Evolutionary conservation across 2,797 vertebrate species (phyloP), one percentile per base, ranked within the genome.

Genomic region (Hozukius guyotensis): DNA sequence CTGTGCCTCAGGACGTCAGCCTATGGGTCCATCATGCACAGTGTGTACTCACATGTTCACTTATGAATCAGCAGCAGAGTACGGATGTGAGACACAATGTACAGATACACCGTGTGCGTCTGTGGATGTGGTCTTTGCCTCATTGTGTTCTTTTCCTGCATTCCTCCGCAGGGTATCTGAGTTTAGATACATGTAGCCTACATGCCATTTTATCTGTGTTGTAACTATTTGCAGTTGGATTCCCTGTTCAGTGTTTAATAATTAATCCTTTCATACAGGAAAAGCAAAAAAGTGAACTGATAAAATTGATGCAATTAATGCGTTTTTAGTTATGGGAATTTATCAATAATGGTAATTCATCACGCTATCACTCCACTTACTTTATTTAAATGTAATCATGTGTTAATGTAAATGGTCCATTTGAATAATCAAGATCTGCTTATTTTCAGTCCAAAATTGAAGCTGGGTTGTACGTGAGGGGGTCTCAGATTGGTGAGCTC

Each of bases 401-500:
- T 66, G n/a, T 49, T 8, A 36, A 49, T 69, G 3, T 64, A 14
- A 81, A 74, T 75, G 6, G 14, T 31, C 8, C 53, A 42, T 67
- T 62, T 31, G 18, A 72, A 72, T 82, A 22, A 60, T 75, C 73
- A 10, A 46, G 61, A 85, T 65, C 24, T 24, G 53, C 52, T 49
- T 69, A 46, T 75, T 85, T 84, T 79, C 60, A 64, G 71, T 36
- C 7, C 64, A 71, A 79, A 87, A 77, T 31, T 73, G 32, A 87
- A 89, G 87, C 86, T 78, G 64, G 71, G 46, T 78, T 68, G 75
- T 89, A 87, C 32, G 77, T 92, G 75, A 88, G 80, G 77, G 77
- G 89, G 84, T 91, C 84, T 90, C 84, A 92, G 87, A 93, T 93
- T 92, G 91, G 89, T 92, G 86, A 92, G 88, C 85, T 89, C 87